A percentile compares a stretch with the other conserved stretches of the same genome.
phyloP scores from a whole-genome alignment of 2,113 vertebrate genomes.

The Hypomesus transpacificus region DNA sequence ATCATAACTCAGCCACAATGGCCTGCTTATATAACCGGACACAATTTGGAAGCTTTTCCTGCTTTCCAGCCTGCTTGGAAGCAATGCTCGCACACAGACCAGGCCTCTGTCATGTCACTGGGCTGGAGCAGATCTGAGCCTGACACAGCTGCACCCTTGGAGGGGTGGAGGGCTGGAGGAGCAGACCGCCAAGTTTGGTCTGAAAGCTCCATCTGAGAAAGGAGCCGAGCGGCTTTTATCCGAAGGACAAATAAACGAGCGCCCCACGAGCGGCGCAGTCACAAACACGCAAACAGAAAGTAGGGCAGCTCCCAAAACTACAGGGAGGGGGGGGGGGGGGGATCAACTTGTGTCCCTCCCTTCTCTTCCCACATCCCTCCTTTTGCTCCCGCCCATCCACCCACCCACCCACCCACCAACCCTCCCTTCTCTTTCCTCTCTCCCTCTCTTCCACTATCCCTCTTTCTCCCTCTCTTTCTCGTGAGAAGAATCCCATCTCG shows the following conservation, averaged over 20 bases:
- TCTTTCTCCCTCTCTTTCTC: neutral
- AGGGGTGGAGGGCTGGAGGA: neutral
- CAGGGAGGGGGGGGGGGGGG: neutral
- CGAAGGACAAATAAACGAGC: neutral
- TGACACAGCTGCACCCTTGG: no score
- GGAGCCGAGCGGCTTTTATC: neutral
- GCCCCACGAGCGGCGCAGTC: neutral
- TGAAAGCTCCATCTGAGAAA: neutral
- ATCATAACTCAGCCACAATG: slow-evolving; percentile 38
- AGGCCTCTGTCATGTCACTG: no score
- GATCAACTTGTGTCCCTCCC: neutral
- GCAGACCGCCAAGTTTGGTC: neutral
- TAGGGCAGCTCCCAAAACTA: neutral
- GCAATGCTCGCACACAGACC: no score
- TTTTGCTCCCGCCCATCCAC: neutral
- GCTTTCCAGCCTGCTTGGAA: no score
- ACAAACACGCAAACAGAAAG: neutral
- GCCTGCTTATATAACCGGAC: slow-evolving; percentile 1
- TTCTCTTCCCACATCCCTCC: neutral
- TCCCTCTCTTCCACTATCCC: neutral
- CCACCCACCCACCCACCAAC: no score
- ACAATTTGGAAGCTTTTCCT: no score
- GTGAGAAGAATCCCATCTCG: no score
- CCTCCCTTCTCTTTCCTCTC: neutral
- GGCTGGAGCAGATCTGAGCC: no score